These are phyloP conservation scores for Pararge aegeria DNA, from an alignment of 1,140 invertebrate genomes.

Conservation along the genomic window DNA sequence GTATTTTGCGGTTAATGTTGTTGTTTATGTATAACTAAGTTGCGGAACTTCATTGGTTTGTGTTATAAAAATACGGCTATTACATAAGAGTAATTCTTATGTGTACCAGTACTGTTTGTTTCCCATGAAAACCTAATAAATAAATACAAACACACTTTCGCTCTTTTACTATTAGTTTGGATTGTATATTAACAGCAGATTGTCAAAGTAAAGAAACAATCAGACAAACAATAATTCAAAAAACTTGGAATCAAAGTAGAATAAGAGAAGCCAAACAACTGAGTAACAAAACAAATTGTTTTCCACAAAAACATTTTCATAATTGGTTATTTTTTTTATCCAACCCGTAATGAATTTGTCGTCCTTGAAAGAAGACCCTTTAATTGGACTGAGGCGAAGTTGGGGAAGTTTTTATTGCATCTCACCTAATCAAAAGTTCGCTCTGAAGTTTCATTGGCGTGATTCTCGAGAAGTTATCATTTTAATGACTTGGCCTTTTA, in stretches of 20 bases:
- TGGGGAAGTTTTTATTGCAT: slow-evolving; percentile 44
- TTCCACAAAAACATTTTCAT: slow-evolving; percentile 4
- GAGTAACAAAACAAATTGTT: neutral
- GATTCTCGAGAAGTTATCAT: slow-evolving; percentile 32
- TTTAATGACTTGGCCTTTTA: slow-evolving; percentile 38
- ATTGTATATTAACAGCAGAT: neutral
- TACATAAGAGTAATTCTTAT: no score
- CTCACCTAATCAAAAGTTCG: slow-evolving; percentile 44
- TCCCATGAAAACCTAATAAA: no score
- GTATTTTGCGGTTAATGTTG: no score
- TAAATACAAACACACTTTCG: no score
- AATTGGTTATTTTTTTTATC: slow-evolving; percentile 9
- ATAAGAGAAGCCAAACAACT: neutral
- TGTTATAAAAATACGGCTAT: no score
- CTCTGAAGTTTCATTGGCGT: slow-evolving; percentile 32
- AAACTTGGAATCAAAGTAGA: neutral
- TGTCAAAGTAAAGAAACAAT: no score
- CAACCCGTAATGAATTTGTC: slow-evolving; percentile 45
- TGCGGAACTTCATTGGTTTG: no score
- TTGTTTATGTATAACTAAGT: no score
- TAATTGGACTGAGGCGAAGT: slow-evolving; percentile 39
- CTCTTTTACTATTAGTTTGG: neutral
- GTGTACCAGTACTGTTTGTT: no score
- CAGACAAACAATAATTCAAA: no score
- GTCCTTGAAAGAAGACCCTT: slow-evolving; percentile 31